Base-by-base conservation (phyloP, 2,113 vertebrate species). In the Cettia cetti region DNA sequence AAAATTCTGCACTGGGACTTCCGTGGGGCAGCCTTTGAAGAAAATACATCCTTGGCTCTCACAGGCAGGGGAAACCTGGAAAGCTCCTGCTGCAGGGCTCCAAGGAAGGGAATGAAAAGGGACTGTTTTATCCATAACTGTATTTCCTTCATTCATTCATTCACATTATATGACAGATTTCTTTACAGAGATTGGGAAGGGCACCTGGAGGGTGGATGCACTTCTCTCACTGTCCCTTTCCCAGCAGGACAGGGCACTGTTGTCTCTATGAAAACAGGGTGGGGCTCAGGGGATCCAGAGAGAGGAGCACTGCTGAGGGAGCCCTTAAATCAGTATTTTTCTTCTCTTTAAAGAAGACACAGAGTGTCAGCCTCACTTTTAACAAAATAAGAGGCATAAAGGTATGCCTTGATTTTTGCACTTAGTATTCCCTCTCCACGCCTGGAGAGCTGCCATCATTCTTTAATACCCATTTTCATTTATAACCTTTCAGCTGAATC, bases 401-500 rank as follows among this genome's bases (percentile, higher is more conserved):
- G n/a, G 15, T 44, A 54, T 4, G 28, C 24, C 49, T 71, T 31
- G 3, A 81, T 89, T 94, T 94, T 85, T 84, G 70, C 2, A 3
- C 59, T 91, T 40, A 82, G 47, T 79, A 91, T 54, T 93, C 39
- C 42, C 61, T 61, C 61, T 61, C 42, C 33, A 31, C 6, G n/a
- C 22, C 83, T 72, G 85, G 49, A 94, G 70, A 82, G 28, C 13
- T 83, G 86, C 77, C 59, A 75, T 81, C 60, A 60, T 53, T 64
- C 39, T 74, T 71, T 60, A 87, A 63, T 64, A 45, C 27, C 92
- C 47, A 71, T 90, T 84, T 94, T 75, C 64, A 74, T 69, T 81
- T 47, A 52, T 15, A 91, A 74, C 74, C 69, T 92, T 93, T 86
- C 69, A 63, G 82, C 19, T 75, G 47, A 76, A 79, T 82, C 74